These are phyloP conservation scores for Drosophila kuntzei DNA, from an alignment of 2,888 invertebrate genomes.

Conservation along the genomic window DNA sequence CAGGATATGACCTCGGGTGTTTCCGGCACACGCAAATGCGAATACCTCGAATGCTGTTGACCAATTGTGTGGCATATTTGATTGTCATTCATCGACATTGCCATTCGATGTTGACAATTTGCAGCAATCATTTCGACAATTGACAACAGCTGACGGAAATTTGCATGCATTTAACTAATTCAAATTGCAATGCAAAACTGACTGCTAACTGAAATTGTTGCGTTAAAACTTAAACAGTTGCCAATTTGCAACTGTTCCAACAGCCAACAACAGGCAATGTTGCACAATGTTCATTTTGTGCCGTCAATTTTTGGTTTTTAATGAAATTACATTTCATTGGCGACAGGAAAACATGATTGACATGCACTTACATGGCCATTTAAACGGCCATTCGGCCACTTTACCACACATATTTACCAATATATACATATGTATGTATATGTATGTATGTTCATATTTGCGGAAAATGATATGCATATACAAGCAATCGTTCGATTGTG, in stretches of 20 bases:
- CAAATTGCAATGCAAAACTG: constrained; percentile 20
- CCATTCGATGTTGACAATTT: constrained; percentile 44
- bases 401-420: constrained; percentile 5
- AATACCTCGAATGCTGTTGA: constrained; percentile 25
- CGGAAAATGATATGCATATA: constrained; percentile 14
- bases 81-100: constrained; percentile 31
- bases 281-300: neutral
- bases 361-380: constrained; percentile 59
- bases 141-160: constrained; percentile 31
- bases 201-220: constrained; percentile 4
- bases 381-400: constrained; percentile 23
- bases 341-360: constrained; percentile 56
- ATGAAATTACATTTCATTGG: constrained; percentile 65
- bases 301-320: constrained; percentile 32
- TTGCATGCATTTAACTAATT: constrained; percentile 51
- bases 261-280: neutral
- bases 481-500: neutral
- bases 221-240: constrained; percentile 18
- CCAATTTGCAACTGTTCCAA: neutral
- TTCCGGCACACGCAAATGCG: constrained; percentile 36
- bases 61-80: constrained; percentile 45
- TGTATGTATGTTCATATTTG: constrained; percentile 7
- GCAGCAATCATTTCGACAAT: constrained; percentile 43
- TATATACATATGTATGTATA: neutral
- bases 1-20: constrained; percentile 27